Evolutionary conservation across 2,888 invertebrate species (phyloP).

Genomic region (Cinara cedri): DNA sequence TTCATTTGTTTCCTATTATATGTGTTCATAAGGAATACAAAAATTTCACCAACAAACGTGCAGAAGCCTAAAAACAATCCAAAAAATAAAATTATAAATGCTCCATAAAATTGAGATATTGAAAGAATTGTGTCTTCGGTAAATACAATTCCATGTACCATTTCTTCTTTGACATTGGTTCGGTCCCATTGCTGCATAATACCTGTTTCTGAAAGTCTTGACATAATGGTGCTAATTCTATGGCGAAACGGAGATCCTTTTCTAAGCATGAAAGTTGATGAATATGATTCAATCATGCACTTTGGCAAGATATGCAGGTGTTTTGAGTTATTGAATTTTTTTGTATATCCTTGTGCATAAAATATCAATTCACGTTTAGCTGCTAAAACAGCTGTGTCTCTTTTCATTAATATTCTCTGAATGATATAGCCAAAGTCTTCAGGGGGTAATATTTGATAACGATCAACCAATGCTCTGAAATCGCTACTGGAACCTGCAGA

Average conservation of each 20-base stretch:
- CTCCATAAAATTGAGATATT: slow-evolving; percentile 56
- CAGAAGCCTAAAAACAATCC: slow-evolving; percentile 51
- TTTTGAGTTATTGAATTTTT: slow-evolving; percentile 42
- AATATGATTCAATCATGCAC: slow-evolving; percentile 58
- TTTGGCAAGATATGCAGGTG: slow-evolving; percentile 57
- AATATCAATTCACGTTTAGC: slow-evolving; percentile 58
- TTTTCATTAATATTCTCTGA: slow-evolving; percentile 51
- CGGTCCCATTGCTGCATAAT: slow-evolving; percentile 58
- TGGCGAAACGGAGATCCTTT: slow-evolving; percentile 58
- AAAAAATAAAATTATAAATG: slow-evolving; percentile 55
- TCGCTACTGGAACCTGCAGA: slow-evolving; percentile 57
- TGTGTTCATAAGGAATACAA: slow-evolving; percentile 6
- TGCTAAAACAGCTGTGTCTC: slow-evolving; percentile 57
- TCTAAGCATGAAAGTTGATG: slow-evolving; percentile 58
- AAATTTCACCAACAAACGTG: slow-evolving; percentile 53
- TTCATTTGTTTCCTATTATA: slow-evolving; percentile 12
- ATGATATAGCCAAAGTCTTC: slow-evolving; percentile 54
- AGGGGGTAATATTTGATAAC: slow-evolving; percentile 58
- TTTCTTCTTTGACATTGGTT: slow-evolving; percentile 52
- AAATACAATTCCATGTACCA: slow-evolving; percentile 48
- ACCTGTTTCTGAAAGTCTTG: slow-evolving; percentile 58
- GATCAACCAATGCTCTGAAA: slow-evolving; percentile 51
- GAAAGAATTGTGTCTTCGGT: slow-evolving; percentile 52
- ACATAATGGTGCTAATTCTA: slow-evolving; percentile 57
- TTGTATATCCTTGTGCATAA: slow-evolving; percentile 55